phyloP scores from a whole-genome alignment of 2,888 invertebrate species.

The Netelia fuscicornis region DNA sequence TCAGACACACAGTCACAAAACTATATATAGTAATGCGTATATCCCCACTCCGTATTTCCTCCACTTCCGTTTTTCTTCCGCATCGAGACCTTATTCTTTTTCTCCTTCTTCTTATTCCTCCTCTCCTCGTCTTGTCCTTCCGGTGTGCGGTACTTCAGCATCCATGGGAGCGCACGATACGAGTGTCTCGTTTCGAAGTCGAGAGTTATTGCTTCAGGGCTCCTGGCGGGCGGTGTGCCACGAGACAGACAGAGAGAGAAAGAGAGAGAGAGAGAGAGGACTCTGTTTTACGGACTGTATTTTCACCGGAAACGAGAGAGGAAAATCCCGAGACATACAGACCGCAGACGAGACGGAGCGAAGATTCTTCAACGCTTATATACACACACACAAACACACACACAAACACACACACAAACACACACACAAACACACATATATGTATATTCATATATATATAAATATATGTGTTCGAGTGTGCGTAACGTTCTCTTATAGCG shows the following conservation, averaged over 20 bases:
- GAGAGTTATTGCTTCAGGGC: conserved; percentile 54
- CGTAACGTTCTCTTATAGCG: neutral
- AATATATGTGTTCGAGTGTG: neutral
- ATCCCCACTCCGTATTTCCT: neutral
- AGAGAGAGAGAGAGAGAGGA: conserved; percentile 4
- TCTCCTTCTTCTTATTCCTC: conserved; percentile 3
- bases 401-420: neutral
- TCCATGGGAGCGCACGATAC: conserved; percentile 24
- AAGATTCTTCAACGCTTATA: conserved; percentile 13
- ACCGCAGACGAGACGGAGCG: conserved; percentile 39
- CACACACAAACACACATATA: too few species aligned
- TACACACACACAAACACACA: too few species aligned
- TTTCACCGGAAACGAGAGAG: conserved; percentile 28
- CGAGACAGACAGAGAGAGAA: neutral
- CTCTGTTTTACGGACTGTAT: conserved; percentile 52
- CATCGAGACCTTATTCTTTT: conserved; percentile 17
- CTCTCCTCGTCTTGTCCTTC: neutral
- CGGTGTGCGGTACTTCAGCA: conserved; percentile 13
- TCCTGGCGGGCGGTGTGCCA: conserved; percentile 15
- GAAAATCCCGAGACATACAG: conserved; percentile 21
- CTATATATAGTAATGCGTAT: neutral
- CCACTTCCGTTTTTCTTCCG: conserved; percentile 22
- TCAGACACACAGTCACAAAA: neutral
- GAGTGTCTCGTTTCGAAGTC: conserved; percentile 57
- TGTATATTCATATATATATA: neutral